A percentile compares a stretch with the other conserved stretches of the same genome.
Conservation (phyloP, 2,888 invertebrate species). For the Catocala nupta region DNA sequence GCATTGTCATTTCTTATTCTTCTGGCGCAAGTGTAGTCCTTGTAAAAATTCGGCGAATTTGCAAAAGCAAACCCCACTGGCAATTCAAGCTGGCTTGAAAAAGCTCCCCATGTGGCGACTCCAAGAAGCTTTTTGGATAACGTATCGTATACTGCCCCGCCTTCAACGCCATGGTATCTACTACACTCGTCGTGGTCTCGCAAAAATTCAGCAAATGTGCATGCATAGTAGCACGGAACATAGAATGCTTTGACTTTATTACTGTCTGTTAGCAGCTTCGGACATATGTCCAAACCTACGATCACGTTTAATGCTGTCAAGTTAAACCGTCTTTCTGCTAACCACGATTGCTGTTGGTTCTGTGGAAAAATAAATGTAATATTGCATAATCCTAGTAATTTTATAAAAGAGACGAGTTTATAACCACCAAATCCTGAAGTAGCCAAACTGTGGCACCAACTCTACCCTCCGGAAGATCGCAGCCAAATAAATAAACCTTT, state of each 20-base stretch:
- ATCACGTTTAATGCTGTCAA: conserved; percentile 60
- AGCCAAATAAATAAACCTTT: too few species aligned
- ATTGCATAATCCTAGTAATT: too few species aligned
- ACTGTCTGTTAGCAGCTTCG: conserved; percentile 48
- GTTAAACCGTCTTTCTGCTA: conserved; percentile 34
- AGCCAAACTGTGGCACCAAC: too few species aligned
- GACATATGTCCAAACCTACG: conserved; percentile 60
- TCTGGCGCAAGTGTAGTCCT: conserved; percentile 67
- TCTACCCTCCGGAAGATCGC: too few species aligned
- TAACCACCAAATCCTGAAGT: too few species aligned
- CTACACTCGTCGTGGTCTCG: conserved; percentile 41
- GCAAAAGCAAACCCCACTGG: conserved; percentile 72
- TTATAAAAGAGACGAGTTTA: too few species aligned
- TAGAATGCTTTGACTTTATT: conserved; percentile 43
- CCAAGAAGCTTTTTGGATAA: conserved; percentile 60
- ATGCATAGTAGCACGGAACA: conserved; percentile 73
- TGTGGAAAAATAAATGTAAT: conserved; percentile 28
- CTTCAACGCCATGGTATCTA: conserved; percentile 66
- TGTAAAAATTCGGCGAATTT: conserved; percentile 63
- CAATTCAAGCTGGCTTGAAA: conserved; percentile 41
- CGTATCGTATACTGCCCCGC: conserved; percentile 62
- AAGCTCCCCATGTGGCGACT: conserved; percentile 69
- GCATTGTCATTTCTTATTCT: conserved; percentile 53
- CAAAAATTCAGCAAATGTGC: conserved; percentile 49
- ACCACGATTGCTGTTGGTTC: conserved; percentile 38